phyloP scores from a whole-genome alignment of 2,888 invertebrate species.

The Dynastes hyllus region DNA sequence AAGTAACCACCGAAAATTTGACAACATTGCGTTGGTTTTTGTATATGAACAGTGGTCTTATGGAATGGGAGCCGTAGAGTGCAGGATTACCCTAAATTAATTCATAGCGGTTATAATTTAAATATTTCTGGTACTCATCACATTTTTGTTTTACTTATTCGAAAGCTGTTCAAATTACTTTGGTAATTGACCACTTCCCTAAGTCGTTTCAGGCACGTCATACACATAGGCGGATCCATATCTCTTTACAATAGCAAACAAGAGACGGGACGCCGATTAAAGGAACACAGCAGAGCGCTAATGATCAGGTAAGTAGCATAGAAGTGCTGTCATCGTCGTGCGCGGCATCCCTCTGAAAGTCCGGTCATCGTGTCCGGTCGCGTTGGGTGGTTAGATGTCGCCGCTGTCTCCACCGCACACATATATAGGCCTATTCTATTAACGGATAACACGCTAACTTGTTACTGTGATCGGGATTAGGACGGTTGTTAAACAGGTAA shows the following conservation, averaged over 20 bases:
- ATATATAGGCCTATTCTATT: conserved; percentile 2
- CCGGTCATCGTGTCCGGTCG: conserved; percentile 54
- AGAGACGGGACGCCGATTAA: conserved; percentile 29
- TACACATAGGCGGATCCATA: conserved; percentile 23
- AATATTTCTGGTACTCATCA: not conserved
- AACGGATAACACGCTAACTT: conserved; percentile 36
- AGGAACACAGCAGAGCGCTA: conserved; percentile 51
- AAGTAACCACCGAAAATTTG: no score
- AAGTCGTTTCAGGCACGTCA: conserved; percentile 5
- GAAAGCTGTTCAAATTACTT: not conserved
- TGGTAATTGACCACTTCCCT: conserved; percentile 13
- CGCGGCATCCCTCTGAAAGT: conserved; percentile 53
- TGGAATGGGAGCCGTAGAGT: no score
- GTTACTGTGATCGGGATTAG: conserved; percentile 56
- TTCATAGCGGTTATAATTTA: not conserved
- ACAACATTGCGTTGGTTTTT: no score
- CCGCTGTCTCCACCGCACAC: conserved; percentile 37
- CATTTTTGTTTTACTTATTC: not conserved
- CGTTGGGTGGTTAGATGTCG: conserved; percentile 56
- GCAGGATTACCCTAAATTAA: not conserved
- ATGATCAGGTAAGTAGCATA: conserved; percentile 58
- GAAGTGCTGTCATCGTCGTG: conserved; percentile 57
- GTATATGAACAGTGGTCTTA: no score
- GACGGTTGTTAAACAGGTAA: conserved; percentile 55
- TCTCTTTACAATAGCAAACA: conserved; percentile 36